Conservation (phyloP, 2,888 invertebrate genomes). For the Trachelus stipa region DNA sequence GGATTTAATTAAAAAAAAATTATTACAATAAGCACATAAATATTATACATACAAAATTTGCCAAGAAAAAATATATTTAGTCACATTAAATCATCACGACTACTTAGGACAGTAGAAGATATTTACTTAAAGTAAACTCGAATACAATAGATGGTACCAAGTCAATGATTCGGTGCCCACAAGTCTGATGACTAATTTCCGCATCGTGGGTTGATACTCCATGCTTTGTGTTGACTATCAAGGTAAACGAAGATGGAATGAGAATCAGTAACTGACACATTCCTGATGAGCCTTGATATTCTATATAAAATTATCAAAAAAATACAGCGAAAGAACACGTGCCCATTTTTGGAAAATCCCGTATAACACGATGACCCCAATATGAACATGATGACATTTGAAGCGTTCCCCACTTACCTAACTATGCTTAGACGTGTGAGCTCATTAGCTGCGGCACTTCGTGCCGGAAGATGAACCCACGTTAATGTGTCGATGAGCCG, state of each 20-base stretch:
- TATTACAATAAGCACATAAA: too few species aligned
- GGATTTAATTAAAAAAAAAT: not conserved
- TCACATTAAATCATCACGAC: not conserved
- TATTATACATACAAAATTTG: too few species aligned
- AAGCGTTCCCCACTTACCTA: not conserved
- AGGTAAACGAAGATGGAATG: not conserved
- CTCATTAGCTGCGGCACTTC: slow-evolving; percentile 42
- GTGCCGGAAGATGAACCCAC: slow-evolving; percentile 43
- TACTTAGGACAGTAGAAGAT: not conserved
- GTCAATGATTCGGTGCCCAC: slow-evolving; percentile 50
- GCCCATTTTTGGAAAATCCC: not conserved
- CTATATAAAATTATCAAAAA: not conserved
- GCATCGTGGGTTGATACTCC: slow-evolving; percentile 30
- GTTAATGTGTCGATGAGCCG: not conserved
- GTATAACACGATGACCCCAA: not conserved
- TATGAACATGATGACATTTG: not conserved
- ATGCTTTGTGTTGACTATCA: not conserved
- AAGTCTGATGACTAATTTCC: slow-evolving; percentile 48
- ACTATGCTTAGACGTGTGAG: slow-evolving; percentile 27
- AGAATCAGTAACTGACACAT: not conserved
- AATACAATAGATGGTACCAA: slow-evolving; percentile 56
- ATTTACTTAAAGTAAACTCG: slow-evolving; percentile 23
- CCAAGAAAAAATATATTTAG: not conserved
- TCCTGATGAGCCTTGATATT: not conserved
- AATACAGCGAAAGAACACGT: not conserved